These are phyloP conservation scores for Paracyclopina nana DNA, from an alignment of 1,140 invertebrate species.

Conservation along the genomic window DNA sequence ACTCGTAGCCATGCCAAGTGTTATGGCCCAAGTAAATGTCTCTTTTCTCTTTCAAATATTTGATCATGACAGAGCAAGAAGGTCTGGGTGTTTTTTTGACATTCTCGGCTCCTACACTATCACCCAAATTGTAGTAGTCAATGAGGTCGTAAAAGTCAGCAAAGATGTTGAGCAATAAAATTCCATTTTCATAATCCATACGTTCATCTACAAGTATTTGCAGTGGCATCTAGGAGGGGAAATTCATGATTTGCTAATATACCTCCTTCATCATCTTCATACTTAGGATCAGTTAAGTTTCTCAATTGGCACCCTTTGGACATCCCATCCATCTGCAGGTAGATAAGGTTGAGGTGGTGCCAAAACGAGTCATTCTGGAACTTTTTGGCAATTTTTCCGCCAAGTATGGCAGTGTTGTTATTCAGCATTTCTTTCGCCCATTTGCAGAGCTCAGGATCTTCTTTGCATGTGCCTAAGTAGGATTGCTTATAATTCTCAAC, in stretches of 20 bases:
- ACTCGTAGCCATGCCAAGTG: constrained; percentile 46
- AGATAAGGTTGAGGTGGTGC: constrained; percentile 28
- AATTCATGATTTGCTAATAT: too few relatives aligned
- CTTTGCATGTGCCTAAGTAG: constrained; percentile 42
- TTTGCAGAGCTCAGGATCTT: constrained; percentile 40
- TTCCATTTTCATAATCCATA: too few relatives aligned
- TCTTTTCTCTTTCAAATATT: constrained; percentile 32
- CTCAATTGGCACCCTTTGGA: constrained; percentile 31
- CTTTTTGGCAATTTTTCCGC: constrained; percentile 27
- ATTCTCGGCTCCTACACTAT: too few relatives aligned
- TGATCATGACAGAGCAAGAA: constrained; percentile 40
- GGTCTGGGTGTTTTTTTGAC: too few relatives aligned
- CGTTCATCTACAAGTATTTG: too few relatives aligned
- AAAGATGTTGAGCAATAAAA: too few relatives aligned
- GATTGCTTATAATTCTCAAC: constrained; percentile 59
- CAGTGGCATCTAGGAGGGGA: too few relatives aligned
- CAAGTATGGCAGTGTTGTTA: constrained; percentile 28
- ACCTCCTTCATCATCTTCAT: too few relatives aligned
- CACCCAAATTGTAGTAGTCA: too few relatives aligned
- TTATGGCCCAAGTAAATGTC: constrained; percentile 42
- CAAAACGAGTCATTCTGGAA: constrained; percentile 39
- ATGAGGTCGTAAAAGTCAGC: too few relatives aligned
- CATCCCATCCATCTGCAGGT: constrained; percentile 31
- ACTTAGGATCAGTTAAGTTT: too few relatives aligned
- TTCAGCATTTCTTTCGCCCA: constrained; percentile 41